Base-by-base conservation (phyloP, 1,140 invertebrate species). In the Ostrea denselamellosa region DNA sequence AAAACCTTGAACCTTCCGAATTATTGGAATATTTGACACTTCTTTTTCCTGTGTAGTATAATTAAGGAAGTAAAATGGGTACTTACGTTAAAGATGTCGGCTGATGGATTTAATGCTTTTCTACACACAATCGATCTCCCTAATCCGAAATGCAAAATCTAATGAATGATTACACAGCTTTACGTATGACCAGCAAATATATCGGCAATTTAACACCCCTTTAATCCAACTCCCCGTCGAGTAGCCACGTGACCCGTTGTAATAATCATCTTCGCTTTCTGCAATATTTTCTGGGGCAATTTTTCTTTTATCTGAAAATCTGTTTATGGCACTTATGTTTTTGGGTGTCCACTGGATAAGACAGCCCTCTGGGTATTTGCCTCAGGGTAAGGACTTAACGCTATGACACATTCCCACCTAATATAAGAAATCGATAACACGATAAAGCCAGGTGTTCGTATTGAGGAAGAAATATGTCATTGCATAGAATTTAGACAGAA, bases 401-500 rank as follows among this genome's bases (percentile, higher is more conserved):
- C 25, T 62, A 77, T 77, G 68, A 77, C 25, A 77, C 68, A 28
- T 77, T 34, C 14, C 68, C 25, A 28, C 68, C 14, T n/a, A n/a
- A n/a, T n/a, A n/a, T 77, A 77, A 77, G 28, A 77, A 77, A 77
- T 77, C 68, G 68, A 77, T 77, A 34, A 77, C 28, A 34, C 28
- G 68, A 77, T 77, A 77, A n/a, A 77, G 68, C 68, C 68, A 77
- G 68, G 68, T 77, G 68, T 77, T 77, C 34, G 25, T 77, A 77
- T 77, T 77, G 14, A 77, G 68, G 68, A 77, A 77, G 68, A 25
- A 34, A 28, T 77, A 77, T 77, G 68, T 77, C 68, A 77, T 12
- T 77, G 68, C 28, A 77, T 34, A 77, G 68, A 28, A 77, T 34
- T 77, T n/a, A 25, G 28, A 34, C 25, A 77, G 22, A 44, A 25